Evolutionary conservation across 2,888 invertebrate genomes (phyloP), one percentile per base, ranked within the genome.

Genomic region (Rhynchonema sp.): DNA sequence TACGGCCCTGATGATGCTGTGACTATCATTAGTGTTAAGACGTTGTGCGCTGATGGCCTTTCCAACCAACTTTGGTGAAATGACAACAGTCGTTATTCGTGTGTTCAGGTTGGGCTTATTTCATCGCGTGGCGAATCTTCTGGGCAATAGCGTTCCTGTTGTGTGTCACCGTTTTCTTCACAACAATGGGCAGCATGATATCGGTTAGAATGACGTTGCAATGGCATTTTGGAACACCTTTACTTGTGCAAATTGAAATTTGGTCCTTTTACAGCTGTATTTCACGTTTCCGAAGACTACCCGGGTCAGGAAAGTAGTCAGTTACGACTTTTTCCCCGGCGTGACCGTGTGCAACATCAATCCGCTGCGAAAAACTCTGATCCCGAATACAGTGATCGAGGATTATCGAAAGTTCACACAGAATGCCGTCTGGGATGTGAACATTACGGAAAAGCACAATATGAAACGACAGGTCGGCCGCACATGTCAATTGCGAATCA

Each of bases 151-250:
- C 2, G 22, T 55, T 55, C n/a, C 13, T 29, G 30, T 22, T 55
- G n/a, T 28, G 26, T 27, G 17, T 55, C 29, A 30, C 23, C 30
- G 22, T 29, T 2, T 54, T 54, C 23, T 9, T 3, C 9, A 54
- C 23, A 26, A 54, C 28, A 13, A 9, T 54, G 3, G 54, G 27
- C 54, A 27, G 27, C 54, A 54, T 54, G 54, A 27, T 54, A 82
- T 30, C 30, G 30, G 61, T 46, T 46, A 27, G 59, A 27, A 52
- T 59, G n/a, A n/a, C n/a, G n/a, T n/a, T n/a, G n/a, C n/a, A n/a
- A n/a, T n/a, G n/a, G n/a, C n/a, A n/a, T n/a, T n/a, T n/a, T n/a
- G n/a, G n/a, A n/a, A n/a, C n/a, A n/a, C n/a, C n/a, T n/a, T n/a
- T n/a, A n/a, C n/a, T n/a, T n/a, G n/a, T n/a, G n/a, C n/a, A n/a